These are phyloP conservation scores for Cyprinodon brontotheroides DNA, from an alignment of 2,113 vertebrate species.

Conservation along the genomic window DNA sequence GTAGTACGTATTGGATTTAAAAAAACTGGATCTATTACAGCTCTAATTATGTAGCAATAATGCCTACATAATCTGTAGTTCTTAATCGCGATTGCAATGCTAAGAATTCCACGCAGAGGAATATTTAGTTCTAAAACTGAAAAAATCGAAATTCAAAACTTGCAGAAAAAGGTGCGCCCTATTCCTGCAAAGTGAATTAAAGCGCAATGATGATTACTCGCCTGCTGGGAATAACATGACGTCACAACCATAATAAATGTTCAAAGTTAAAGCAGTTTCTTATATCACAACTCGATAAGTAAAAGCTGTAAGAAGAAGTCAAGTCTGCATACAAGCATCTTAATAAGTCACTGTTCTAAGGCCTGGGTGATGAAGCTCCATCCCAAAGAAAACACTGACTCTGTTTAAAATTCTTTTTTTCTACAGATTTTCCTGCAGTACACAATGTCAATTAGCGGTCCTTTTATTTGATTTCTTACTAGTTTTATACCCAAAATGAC, in stretches of 20 bases:
- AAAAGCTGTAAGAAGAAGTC: background rate
- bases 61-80: slow-evolving; percentile 17
- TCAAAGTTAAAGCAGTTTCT: slow-evolving; percentile 22
- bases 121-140: background rate
- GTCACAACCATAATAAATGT: slow-evolving; percentile 23
- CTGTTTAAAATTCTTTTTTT: background rate
- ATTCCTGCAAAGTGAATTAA: slow-evolving; percentile 12
- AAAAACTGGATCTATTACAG: no score
- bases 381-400: background rate
- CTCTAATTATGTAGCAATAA: slow-evolving; percentile 30
- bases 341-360: background rate
- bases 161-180: background rate
- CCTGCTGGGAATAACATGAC: slow-evolving; percentile 14
- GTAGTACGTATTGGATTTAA: no score
- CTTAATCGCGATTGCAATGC: background rate
- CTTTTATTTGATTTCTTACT: no score
- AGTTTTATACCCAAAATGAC: no score
- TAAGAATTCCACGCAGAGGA: background rate
- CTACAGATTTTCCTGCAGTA: background rate
- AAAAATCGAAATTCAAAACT: background rate
- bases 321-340: background rate
- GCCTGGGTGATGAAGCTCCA: background rate
- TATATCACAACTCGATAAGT: slow-evolving; percentile 3
- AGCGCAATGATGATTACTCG: background rate
- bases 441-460: no score